Conservation (phyloP, 2,797 vertebrate genomes). For the Naso thynnoides region DNA sequence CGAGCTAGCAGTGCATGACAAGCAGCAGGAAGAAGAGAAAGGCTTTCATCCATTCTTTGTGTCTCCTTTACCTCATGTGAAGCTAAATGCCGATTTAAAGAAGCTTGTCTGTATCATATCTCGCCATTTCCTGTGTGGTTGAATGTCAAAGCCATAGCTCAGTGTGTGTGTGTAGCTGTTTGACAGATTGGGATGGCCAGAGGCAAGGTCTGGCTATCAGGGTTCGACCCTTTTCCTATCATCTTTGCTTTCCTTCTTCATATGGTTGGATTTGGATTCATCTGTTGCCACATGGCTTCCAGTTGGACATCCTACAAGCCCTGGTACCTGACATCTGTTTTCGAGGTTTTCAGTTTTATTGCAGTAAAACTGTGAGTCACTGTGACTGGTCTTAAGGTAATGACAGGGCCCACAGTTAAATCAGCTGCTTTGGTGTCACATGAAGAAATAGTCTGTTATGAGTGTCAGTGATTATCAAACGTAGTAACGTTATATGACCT, state of each 20-base stretch:
- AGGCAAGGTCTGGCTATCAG: constrained; percentile 54
- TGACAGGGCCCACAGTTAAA: constrained; percentile 56
- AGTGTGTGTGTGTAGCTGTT: constrained; percentile 34
- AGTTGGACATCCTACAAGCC: neutral
- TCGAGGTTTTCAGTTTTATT: constrained; percentile 52
- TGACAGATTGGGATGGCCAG: constrained; percentile 41
- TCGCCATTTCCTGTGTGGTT: constrained; percentile 4
- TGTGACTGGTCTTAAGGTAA: constrained; percentile 47
- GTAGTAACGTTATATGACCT: constrained; percentile 19
- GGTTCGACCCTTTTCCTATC: constrained; percentile 53
- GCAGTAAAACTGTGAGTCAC: constrained; percentile 69
- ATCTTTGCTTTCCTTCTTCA: constrained; percentile 7
- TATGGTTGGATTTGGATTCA: constrained; percentile 5
- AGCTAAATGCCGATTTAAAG: constrained; percentile 7
- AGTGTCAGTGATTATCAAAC: constrained; percentile 30
- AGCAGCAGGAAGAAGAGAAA: constrained; percentile 46
- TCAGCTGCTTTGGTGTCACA: constrained; percentile 44
- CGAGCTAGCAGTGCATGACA: constrained; percentile 76
- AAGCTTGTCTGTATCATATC: neutral
- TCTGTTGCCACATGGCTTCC: constrained; percentile 23
- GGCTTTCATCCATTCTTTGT: constrained; percentile 26
- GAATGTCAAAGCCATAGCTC: constrained; percentile 43
- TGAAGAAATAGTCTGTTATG: constrained; percentile 18
- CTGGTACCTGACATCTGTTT: neutral
- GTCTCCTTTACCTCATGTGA: constrained; percentile 10